Percentiles rank a stretch among this genome's conserved stretches.
These are phyloP conservation scores for Pseudopipra pipra DNA, from an alignment of 2,113 vertebrate genomes.

Conservation along the genomic window DNA sequence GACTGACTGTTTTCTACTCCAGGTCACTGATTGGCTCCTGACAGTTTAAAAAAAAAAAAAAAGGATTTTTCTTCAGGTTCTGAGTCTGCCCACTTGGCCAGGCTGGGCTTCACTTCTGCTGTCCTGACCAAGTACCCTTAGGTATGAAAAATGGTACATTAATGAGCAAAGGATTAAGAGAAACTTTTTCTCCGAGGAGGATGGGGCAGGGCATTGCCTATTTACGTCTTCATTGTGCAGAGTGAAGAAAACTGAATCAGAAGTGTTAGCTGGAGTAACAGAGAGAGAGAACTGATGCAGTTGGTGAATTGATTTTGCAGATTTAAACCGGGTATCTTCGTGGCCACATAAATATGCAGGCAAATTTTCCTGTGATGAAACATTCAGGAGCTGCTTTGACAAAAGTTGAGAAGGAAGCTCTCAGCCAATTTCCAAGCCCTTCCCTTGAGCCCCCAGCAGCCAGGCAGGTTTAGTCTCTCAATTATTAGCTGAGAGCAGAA, in stretches of 20 bases:
- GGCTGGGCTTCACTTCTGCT: neutral
- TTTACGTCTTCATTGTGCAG: neutral
- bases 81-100: neutral
- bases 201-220: neutral
- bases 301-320: neutral
- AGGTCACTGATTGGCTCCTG: neutral
- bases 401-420: constrained; percentile 21
- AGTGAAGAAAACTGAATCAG: neutral
- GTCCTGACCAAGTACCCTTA: neutral
- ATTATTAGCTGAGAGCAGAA: constrained; percentile 51
- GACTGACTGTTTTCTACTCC: neutral
- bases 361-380: constrained; percentile 12
- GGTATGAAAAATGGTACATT: neutral
- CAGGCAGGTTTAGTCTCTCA: constrained; percentile 45
- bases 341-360: neutral
- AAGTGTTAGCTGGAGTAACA: neutral
- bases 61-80: neutral
- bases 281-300: neutral
- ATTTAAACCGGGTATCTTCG: neutral
- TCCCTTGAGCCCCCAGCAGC: constrained; percentile 18
- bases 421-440: constrained; percentile 24
- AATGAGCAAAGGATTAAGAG: neutral
- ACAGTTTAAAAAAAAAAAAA: too few species aligned
- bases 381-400: neutral
- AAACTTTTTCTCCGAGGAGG: neutral